A percentile compares a stretch with the other conserved stretches of the same genome.
Conservation (phyloP, 2,888 invertebrate genomes). For the Leptinotarsa tumamoca region DNA sequence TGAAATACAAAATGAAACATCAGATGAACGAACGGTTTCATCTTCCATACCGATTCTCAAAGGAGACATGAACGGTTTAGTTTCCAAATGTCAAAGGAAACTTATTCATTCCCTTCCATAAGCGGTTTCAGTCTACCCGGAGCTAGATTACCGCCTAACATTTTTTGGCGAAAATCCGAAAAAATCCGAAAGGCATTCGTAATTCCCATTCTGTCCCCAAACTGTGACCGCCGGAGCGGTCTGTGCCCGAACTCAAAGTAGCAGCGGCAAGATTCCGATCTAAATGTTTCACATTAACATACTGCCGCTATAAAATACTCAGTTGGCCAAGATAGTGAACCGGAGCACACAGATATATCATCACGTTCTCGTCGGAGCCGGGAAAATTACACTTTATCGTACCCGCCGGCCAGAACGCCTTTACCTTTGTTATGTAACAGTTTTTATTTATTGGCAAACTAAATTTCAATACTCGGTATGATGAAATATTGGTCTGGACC, state of each 20-base stretch:
- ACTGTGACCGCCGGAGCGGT: constrained; percentile 29
- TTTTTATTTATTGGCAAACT: constrained; percentile 51
- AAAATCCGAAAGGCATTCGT: background rate
- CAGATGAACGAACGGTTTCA: no score
- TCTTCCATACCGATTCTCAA: no score
- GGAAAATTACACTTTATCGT: constrained; percentile 54
- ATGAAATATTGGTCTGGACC: constrained; percentile 42
- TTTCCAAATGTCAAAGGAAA: background rate
- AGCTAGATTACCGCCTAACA: background rate
- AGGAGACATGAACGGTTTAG: background rate
- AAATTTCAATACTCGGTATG: constrained; percentile 42
- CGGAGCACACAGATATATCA: constrained; percentile 54
- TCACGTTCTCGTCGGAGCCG: constrained; percentile 53
- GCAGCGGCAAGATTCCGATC: constrained; percentile 66
- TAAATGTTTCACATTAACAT: constrained; percentile 67
- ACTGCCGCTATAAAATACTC: constrained; percentile 60
- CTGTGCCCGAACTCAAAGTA: constrained; percentile 55
- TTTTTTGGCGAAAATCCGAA: constrained; percentile 12
- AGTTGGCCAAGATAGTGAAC: constrained; percentile 57
- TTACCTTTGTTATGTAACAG: constrained; percentile 53
- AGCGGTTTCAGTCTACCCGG: background rate
- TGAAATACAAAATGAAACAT: no score
- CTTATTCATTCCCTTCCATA: background rate
- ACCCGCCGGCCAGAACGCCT: constrained; percentile 47
- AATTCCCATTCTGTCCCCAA: constrained; percentile 18